Evolutionary conservation across 1,140 invertebrate species (phyloP), one percentile per base, ranked within the genome.

Genomic region (Drosophila pectinifera): DNA sequence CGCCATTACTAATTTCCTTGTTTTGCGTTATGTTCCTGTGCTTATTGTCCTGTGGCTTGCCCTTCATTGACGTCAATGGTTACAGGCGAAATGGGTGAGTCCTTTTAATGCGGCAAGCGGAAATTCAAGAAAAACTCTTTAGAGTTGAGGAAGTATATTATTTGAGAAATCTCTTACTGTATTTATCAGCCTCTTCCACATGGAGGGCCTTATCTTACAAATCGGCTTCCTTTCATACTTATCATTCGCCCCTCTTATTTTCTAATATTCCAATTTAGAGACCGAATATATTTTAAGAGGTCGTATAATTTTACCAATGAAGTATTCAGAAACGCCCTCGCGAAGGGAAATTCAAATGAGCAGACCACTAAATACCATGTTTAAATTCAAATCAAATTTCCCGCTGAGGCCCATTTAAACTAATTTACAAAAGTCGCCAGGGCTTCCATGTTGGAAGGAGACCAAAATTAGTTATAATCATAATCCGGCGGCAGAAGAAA

Each of bases 401-500:
- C 48, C 34, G 38, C 42, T 38, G 68, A 65, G 34, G 6, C 3
- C 65, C 73, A 77, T 88, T 88, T 88, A 83, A 88, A 89, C 79
- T 84, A 89, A 88, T 88, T 89, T 83, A 73, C 68, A 78, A 84
- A 88, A 73, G 16, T 70, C 36, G 34, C 8, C 10, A 28, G n/a
- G 41, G 41, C 34, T 56, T 36, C 26, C 18, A 38, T 7, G 49
- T 67, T 43, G 56, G 18, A 46, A 10, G 18, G 31, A 49, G n/a
- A 13, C 54, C 59, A 57, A 88, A 88, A 69, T 88, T 88, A 88
- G 83, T 80, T 80, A 88, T 89, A 88, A 83, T 65, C 68, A 78
- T 89, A 84, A 88, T 88, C 73, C 76, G 76, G 67, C 55, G 63
- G 80, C 75, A 78, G 45, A 76, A 69, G 62, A 77, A 69, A 78